These are phyloP conservation scores for Habrosyne pyritoides DNA, from an alignment of 2,888 invertebrate species.

Conservation along the genomic window DNA sequence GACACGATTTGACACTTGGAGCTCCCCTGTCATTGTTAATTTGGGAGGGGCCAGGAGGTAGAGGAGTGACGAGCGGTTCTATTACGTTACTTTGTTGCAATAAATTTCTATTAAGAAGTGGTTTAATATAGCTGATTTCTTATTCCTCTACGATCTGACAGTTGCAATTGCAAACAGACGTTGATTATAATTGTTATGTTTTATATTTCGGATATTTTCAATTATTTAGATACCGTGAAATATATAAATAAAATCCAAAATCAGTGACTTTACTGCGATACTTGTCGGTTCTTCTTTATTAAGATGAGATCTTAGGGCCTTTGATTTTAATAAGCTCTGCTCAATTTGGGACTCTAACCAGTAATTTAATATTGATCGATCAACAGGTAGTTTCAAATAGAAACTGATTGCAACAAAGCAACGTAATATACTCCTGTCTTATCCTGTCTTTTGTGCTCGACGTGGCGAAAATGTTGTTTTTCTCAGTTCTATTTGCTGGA, in stretches of 20 bases:
- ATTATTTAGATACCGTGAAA: too few species aligned
- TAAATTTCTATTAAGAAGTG: too few species aligned
- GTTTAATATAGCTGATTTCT: too few species aligned
- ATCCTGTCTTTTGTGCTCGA: neutral
- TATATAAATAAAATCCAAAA: too few species aligned
- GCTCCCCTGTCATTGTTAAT: constrained; percentile 8
- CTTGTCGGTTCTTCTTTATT: too few species aligned
- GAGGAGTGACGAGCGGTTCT: neutral
- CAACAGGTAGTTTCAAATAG: neutral
- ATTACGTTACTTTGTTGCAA: neutral
- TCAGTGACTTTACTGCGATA: too few species aligned
- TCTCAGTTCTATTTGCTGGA: neutral
- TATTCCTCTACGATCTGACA: too few species aligned
- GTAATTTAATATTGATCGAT: neutral
- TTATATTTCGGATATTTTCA: too few species aligned
- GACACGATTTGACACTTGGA: constrained; percentile 19
- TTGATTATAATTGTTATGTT: too few species aligned
- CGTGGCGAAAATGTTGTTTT: neutral
- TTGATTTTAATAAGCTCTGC: too few species aligned
- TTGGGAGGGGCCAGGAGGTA: neutral
- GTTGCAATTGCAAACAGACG: too few species aligned
- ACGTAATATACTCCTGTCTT: neutral
- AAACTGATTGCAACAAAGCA: neutral
- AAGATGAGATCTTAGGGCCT: too few species aligned
- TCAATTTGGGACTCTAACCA: neutral